Evolutionary conservation across 2,888 invertebrate genomes (phyloP).

Genomic region (Loripinus fragilis): DNA sequence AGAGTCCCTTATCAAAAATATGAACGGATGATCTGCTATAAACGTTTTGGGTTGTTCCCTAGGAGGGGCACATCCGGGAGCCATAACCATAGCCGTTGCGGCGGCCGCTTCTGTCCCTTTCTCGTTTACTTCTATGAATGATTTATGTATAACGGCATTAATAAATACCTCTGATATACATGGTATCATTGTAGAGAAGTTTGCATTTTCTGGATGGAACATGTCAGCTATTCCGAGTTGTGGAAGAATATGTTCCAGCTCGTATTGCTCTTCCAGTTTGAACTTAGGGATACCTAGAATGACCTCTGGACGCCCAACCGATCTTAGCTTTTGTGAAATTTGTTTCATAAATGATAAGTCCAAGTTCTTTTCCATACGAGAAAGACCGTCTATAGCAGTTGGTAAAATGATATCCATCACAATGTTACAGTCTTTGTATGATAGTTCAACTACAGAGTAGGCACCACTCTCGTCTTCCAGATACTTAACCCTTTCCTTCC

Average conservation of each 20-base stretch:
- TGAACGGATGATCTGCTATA: constrained; percentile 57
- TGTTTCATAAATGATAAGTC: constrained; percentile 4
- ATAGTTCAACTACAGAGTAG: constrained; percentile 90
- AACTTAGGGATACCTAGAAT: constrained; percentile 70
- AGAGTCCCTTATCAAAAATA: constrained; percentile 55
- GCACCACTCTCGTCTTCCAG: constrained; percentile 86
- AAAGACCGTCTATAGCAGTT: constrained; percentile 48
- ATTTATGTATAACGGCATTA: constrained; percentile 60
- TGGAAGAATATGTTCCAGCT: constrained; percentile 57
- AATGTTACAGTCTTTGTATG: constrained; percentile 85
- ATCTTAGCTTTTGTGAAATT: neutral
- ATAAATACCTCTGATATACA: constrained; percentile 28
- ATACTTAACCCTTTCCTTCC: constrained; percentile 86
- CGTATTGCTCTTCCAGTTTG: constrained; percentile 56
- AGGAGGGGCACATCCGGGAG: neutral
- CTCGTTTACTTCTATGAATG: constrained; percentile 44
- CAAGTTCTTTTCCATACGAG: constrained; percentile 39
- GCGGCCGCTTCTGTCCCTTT: constrained; percentile 46
- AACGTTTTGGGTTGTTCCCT: constrained; percentile 34
- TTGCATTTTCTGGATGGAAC: constrained; percentile 56
- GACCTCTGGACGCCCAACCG: constrained; percentile 28
- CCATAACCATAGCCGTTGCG: constrained; percentile 38
- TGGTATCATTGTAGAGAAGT: constrained; percentile 53
- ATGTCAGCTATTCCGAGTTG: constrained; percentile 70
- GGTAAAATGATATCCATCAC: constrained; percentile 57